phyloP scores from a whole-genome alignment of 2,113 vertebrate species.

The Dascyllus trimaculatus region DNA sequence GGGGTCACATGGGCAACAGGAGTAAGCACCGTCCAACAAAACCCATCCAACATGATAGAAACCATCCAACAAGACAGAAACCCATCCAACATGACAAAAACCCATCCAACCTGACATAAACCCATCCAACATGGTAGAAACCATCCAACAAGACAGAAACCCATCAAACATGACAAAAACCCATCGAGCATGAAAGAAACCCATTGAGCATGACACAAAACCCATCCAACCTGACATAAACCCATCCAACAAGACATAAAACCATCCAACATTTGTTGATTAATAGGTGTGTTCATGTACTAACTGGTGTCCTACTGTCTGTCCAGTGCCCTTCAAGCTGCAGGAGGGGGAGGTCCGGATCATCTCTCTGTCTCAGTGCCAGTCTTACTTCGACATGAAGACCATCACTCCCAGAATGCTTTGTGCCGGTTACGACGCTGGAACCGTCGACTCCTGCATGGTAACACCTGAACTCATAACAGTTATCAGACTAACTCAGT shows the following conservation, averaged over 20 bases:
- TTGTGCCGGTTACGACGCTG: conserved; percentile 94
- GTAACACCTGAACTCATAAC: conserved; percentile 41
- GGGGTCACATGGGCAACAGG: conserved; percentile 96
- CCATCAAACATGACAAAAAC: too few relatives aligned
- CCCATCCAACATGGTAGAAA: too few relatives aligned
- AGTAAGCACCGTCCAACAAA: conserved; percentile 85
- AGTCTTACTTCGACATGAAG: conserved; percentile 96
- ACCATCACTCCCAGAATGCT: conserved; percentile 96
- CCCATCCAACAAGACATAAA: too few relatives aligned
- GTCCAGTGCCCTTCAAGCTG: conserved; percentile 97
- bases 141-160: too few relatives aligned
- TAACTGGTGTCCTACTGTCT: conserved; percentile 9
- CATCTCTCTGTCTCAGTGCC: conserved; percentile 92
- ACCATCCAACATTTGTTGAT: background rate
- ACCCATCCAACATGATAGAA: too few relatives aligned
- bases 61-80: too few relatives aligned
- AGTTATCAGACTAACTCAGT: too few relatives aligned
- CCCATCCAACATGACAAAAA: too few relatives aligned
- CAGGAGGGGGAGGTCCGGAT: conserved; percentile 97
- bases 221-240: too few relatives aligned
- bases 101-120: too few relatives aligned
- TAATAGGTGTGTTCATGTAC: background rate
- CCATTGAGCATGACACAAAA: too few relatives aligned
- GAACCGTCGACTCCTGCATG: conserved; percentile 89
- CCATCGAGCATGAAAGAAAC: too few relatives aligned